These are phyloP conservation scores for Catalaphyllia jardinei DNA, from an alignment of 64 coral and sea anemone genomes.

Conservation along the genomic window DNA sequence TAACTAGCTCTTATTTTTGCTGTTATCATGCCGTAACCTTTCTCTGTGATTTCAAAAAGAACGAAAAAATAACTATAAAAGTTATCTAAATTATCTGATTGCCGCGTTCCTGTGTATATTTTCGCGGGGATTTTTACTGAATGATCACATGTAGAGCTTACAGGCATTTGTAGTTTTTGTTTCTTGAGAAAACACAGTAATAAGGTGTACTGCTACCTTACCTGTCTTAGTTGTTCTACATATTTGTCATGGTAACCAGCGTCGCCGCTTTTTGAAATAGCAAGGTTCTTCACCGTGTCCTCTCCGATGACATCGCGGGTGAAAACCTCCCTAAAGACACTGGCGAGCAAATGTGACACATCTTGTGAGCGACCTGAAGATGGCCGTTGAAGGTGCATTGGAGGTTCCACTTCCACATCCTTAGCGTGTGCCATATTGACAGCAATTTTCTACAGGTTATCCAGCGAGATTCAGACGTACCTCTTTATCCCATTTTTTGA, in stretches of 20 bases:
- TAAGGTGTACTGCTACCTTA: constrained; percentile 2
- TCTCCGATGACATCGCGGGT: constrained; percentile 76
- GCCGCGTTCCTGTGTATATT: too few species aligned
- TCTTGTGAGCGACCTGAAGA: constrained; percentile 95
- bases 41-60: too few species aligned
- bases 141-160: too few species aligned
- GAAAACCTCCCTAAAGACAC: constrained; percentile 87
- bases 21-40: too few species aligned
- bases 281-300: constrained; percentile 77
- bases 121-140: too few species aligned
- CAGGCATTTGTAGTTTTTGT: background rate
- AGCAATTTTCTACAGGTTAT: background rate
- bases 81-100: too few species aligned
- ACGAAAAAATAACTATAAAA: too few species aligned
- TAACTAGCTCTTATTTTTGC: too few species aligned
- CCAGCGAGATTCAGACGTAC: too few species aligned
- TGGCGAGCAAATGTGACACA: constrained; percentile 83
- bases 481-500: background rate
- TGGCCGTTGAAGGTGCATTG: constrained; percentile 90
- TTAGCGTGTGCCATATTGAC: constrained; percentile 68
- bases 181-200: background rate
- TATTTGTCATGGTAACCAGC: constrained; percentile 94
- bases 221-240: constrained; percentile 81
- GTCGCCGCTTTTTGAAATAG: constrained; percentile 86
- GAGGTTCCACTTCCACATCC: constrained; percentile 85